phyloP scores from a whole-genome alignment of 2,113 vertebrate species.

The Tachysurus vachellii region DNA sequence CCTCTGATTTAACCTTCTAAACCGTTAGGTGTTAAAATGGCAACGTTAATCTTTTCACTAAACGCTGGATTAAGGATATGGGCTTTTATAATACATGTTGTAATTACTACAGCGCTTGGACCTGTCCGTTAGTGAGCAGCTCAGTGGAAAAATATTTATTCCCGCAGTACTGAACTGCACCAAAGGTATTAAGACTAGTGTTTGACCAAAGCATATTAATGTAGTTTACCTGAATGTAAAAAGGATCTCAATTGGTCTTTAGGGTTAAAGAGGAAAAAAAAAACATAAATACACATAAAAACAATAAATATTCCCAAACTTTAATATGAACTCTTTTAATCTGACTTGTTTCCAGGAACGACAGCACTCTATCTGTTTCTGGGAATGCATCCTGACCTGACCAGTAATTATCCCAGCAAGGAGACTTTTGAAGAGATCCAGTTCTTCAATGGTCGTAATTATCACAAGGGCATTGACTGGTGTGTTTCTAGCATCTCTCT shows the following conservation, averaged over 20 bases:
- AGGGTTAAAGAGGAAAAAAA: background rate
- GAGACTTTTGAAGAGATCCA: slow-evolving; percentile 91
- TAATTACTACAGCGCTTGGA: slow-evolving; percentile 16
- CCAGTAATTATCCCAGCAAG: slow-evolving; percentile 89
- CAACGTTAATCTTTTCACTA: slow-evolving; percentile 52
- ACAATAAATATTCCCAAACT: background rate
- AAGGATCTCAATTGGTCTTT: background rate
- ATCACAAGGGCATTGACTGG: slow-evolving; percentile 91
- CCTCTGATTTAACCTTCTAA: slow-evolving; percentile 56
- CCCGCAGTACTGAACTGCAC: background rate
- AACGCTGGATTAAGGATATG: slow-evolving; percentile 36
- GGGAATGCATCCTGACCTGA: slow-evolving; percentile 86
- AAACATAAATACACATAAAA: background rate
- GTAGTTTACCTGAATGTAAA: background rate
- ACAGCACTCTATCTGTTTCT: slow-evolving; percentile 88
- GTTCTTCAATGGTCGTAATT: slow-evolving; percentile 90
- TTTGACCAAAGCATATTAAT: background rate
- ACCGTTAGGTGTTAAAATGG: slow-evolving; percentile 35
- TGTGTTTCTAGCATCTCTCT: slow-evolving; percentile 56
- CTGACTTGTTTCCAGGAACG: slow-evolving; percentile 71
- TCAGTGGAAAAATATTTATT: background rate
- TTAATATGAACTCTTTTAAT: background rate
- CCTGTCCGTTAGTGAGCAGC: background rate
- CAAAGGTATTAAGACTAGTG: background rate
- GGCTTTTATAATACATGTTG: background rate